Evolutionary conservation across 1,140 invertebrate genomes (phyloP), one percentile per base, ranked within the genome.

Genomic region (Wasmannia auropunctata): DNA sequence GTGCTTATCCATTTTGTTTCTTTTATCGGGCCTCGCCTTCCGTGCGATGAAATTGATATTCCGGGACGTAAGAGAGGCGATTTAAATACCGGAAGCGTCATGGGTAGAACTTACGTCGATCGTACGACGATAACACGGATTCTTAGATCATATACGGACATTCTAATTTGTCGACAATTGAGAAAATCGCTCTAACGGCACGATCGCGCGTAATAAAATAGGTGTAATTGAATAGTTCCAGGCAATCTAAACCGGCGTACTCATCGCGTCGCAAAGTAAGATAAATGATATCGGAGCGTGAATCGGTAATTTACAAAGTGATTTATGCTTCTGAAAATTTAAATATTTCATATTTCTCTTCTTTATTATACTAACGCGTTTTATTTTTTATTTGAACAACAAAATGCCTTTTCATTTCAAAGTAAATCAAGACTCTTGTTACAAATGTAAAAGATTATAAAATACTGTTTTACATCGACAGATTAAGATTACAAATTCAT

Each of bases 41-140:
- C 72, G 54, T 14, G 56, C 83, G 65, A 72, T 86, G 88, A 88
- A 89, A 89, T 84, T 89, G 88, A 89, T 88, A 89, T 76, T 81
- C 74, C 63, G 67, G 43, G 40, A 51, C 67, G 56, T 62, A 63
- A 65, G 81, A 72, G 65, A 72, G 7, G 51, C 51, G 79, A 72
- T 83, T 83, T 83, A 83, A 74, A 58, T 70, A 83, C 67, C 79
- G 67, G 79, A 83, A 83, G 79, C 79, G 79, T n/a, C 25, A 19
- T 14, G 51, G 28, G 25, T 70, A 43, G 34, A 81, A 81, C 63
- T 81, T 28, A 49, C 49, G 37, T 56, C 56, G 81, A 85, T 85
- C 54, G 43, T 34, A 67, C 5, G 22, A 81, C 46, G 79, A 83
- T 83, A 74, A 83, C 69, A 60, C 54, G 67, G 0, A 74, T 74